Evolutionary conservation across 2,113 vertebrate species (phyloP), one percentile per base, ranked within the genome.

Genomic region (Elachura formosa): DNA sequence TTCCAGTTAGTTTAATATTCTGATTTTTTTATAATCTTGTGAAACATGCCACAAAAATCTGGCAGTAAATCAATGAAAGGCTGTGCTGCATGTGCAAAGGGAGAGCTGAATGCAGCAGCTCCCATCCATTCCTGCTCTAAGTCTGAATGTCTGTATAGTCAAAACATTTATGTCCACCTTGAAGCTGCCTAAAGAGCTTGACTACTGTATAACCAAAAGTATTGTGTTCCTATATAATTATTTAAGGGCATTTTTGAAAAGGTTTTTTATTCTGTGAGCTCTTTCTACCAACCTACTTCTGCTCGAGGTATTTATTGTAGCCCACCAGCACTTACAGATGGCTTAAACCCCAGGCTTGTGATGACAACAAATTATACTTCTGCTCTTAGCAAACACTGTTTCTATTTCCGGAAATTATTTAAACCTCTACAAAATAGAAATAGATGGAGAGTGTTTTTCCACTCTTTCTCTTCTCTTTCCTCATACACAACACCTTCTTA

Each of bases 361-460:
- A 33, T 76, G 34, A 17, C 22, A 67, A 63, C n/a, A n/a, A n/a
- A 95, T 94, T 97, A 93, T 1, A 48, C 55, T 88, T 95, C 54
- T 92, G 89, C 89, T 73, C 79, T 93, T 87, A 85, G 40, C 82
- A 96, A 81, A 66, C 90, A 63, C 46, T 89, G 54, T 91, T 97
- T 96, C 79, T 97, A 62, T 95, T 96, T 97, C 94, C 74, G 84
- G 91, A 97, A 94, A 97, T 16, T 68, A 29, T 95, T 97, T 77
- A 96, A 97, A 94, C 58, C 34, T 74, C 86, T 95, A 96, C 77
- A 49, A 87, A 83, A 59, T 90, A 74, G 87, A 80, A 97, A 95
- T 64, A 89, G 73, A 91, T 91, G 40, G 59, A 92, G 79, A 93
- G n/a, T 96, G n/a, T n/a, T n/a, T n/a, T n/a, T n/a, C n/a, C n/a